phyloP scores from a whole-genome alignment of 2,797 vertebrate species.

The Thripadectes ignobilis region DNA sequence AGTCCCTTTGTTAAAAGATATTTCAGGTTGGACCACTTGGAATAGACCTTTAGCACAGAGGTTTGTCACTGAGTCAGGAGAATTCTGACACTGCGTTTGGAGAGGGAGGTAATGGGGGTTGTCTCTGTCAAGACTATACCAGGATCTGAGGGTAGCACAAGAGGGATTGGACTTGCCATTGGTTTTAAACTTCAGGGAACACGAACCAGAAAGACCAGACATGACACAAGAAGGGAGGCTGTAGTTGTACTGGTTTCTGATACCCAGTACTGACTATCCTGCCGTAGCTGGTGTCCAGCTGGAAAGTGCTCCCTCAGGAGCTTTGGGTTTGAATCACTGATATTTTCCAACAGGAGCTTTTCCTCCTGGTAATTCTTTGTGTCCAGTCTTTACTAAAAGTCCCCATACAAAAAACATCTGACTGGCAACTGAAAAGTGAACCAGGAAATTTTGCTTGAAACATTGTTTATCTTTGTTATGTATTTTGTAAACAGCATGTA shows the following conservation, averaged over 20 bases:
- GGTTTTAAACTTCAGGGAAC: background rate
- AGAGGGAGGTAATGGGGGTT: background rate
- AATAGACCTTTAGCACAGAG: background rate
- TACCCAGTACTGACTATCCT: background rate
- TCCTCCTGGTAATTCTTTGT: background rate
- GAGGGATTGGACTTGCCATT: background rate
- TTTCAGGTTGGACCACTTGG: background rate
- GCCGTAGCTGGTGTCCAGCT: background rate
- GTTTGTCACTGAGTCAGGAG: rapidly evolving
- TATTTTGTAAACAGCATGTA: background rate
- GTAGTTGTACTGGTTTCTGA: background rate
- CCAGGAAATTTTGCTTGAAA: background rate
- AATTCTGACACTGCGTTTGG: background rate
- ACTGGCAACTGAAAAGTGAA: rapidly evolving
- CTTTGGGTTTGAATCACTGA: background rate
- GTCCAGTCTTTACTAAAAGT: background rate
- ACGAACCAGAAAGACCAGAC: background rate
- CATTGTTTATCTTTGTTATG: rapidly evolving
- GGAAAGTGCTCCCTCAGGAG: background rate
- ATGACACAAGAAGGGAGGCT: background rate
- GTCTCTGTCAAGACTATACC: background rate
- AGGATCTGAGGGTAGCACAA: background rate
- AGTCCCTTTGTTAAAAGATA: background rate
- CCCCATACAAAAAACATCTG: background rate
- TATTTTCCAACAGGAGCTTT: background rate